phyloP scores from a whole-genome alignment of 2,113 vertebrate genomes.

The Camelus dromedarius region DNA sequence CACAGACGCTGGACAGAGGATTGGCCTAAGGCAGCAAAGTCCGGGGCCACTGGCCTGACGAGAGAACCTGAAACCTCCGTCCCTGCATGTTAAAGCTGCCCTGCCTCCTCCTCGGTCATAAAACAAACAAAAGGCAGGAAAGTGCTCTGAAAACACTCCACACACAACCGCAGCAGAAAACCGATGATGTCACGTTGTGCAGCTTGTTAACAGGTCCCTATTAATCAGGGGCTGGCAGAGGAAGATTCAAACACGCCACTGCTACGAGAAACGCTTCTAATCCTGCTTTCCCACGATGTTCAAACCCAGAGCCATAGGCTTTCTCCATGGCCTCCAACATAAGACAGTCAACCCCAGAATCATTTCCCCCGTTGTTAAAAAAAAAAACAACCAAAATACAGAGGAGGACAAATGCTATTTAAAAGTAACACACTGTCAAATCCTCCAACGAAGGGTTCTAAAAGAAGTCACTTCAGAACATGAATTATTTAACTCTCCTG shows the following conservation, averaged over 20 bases:
- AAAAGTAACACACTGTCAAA: slow-evolving; percentile 16
- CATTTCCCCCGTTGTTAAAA: neutral
- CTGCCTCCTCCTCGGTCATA: neutral
- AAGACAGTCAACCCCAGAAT: neutral
- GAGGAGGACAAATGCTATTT: slow-evolving; percentile 14
- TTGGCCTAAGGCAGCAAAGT: neutral
- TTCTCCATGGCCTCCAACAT: neutral
- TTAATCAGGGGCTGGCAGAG: neutral
- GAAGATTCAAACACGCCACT: neutral
- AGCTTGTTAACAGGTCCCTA: neutral
- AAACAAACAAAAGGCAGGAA: neutral
- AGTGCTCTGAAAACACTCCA: slow-evolving; percentile 18
- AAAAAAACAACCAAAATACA: slow-evolving; percentile 10
- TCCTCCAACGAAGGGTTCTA: neutral
- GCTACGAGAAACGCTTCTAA: neutral
- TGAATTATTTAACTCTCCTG: slow-evolving; percentile 61
- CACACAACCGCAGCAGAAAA: neutral
- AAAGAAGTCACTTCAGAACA: slow-evolving; percentile 26
- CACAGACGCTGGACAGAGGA: neutral
- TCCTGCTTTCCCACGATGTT: neutral
- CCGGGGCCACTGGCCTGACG: neutral
- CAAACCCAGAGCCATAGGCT: neutral
- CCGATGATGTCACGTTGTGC: neutral
- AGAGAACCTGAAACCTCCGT: neutral
- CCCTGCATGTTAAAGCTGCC: neutral